Evolutionary conservation across 2,113 vertebrate genomes (phyloP), one percentile per base, ranked within the genome.

Genomic region (Trematocara marginatum): DNA sequence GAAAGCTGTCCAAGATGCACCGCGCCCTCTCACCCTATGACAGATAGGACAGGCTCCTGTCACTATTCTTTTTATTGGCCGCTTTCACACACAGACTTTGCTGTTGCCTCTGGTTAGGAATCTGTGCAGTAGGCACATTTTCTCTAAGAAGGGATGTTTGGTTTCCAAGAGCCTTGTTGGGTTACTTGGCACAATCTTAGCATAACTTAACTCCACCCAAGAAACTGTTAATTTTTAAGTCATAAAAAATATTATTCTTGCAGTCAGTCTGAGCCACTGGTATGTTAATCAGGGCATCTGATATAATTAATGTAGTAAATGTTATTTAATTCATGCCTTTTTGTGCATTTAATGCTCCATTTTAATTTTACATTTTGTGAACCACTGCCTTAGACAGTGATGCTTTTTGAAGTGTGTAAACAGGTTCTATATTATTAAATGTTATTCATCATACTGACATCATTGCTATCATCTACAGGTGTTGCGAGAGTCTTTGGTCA

Each of bases 401-500:
- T 66, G 18, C 1, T 66, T 66, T 66, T 66, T 38, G 18, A 66
- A 66, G 61, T 40, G 34, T 66, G 34, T 40, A 66, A 66, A 66
- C 4, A 66, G 45, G 9, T 4, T 49, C 42, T 7, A 74, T 18
- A 74, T 74, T 74, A 74, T 74, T 74, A 2, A 74, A 31, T 11
- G 20, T 74, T 74, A 49, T 47, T 74, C 1, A 10, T 74, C 23
- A 20, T n/a, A 10, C 3, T 74, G 52, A 47, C 18, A 35, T 23
- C 23, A 31, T 5, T 52, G 29, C 40, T 95, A n/a, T 90, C 0
- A 90, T 78, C 10, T 85, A 40, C 93, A 99, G 97, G 98, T 80
- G 90, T 97, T 79, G 89, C 95, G 29, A 95, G 95, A 84, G 91
- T 99, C 26, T 96, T 98, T 81, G 95, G 90, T 76, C 96, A 96